phyloP scores from a whole-genome alignment of 2,113 vertebrate genomes.

The Haplotaxodon microlepis region DNA sequence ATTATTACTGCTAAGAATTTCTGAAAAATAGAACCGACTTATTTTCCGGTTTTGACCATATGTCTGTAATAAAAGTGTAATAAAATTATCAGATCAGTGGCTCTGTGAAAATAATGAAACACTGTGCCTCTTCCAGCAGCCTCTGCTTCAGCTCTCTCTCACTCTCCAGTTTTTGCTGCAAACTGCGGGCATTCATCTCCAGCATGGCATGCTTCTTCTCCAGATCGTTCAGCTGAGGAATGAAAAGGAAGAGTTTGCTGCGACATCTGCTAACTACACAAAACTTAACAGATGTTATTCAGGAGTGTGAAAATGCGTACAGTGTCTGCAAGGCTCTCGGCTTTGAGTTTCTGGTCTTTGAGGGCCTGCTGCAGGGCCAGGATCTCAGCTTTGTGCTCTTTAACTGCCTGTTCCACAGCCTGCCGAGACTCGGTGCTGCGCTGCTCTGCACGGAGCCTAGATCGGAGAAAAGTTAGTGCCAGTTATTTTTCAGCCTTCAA shows the following conservation, averaged over 20 bases:
- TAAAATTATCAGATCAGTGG: background rate
- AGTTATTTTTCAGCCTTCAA: background rate
- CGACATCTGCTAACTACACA: background rate
- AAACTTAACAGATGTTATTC: background rate
- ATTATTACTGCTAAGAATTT: background rate
- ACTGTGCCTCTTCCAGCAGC: slow-evolving; percentile 88
- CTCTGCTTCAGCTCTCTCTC: slow-evolving; percentile 95
- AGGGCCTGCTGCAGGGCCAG: slow-evolving; percentile 93
- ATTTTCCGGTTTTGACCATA: background rate
- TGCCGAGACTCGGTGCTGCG: slow-evolving; percentile 93
- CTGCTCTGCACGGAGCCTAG: slow-evolving; percentile 88
- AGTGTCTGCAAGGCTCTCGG: slow-evolving; percentile 94
- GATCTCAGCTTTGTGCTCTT: slow-evolving; percentile 97
- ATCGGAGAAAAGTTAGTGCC: background rate
- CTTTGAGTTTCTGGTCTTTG: slow-evolving; percentile 97
- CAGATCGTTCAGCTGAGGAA: slow-evolving; percentile 84
- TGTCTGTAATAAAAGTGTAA: background rate
- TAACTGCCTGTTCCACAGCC: slow-evolving; percentile 91
- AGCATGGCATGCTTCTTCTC: slow-evolving; percentile 98
- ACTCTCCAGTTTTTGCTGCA: slow-evolving; percentile 96
- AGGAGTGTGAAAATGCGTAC: slow-evolving; percentile 58
- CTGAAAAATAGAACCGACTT: background rate
- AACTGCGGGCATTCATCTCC: slow-evolving; percentile 93
- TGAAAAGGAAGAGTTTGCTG: background rate
- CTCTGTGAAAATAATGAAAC: background rate